Base-by-base conservation (phyloP, 2,888 invertebrate genomes). In the Phasia obesa region DNA sequence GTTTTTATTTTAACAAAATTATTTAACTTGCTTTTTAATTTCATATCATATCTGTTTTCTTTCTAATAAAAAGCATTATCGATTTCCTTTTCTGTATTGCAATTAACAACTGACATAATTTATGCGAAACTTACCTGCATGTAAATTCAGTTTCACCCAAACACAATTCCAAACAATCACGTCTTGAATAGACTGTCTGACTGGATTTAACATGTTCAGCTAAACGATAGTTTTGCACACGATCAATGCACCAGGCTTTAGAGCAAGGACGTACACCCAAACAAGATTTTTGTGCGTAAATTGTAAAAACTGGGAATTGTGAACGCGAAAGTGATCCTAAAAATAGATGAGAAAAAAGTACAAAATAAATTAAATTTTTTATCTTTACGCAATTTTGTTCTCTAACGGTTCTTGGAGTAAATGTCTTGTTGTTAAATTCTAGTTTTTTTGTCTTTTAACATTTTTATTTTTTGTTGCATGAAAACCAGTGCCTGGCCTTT, bases 201-300 rank as follows among this genome's bases (percentile, higher is more conserved):
- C 95, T 95, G 92, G 95, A 94, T 92, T 94, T 94, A 90, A 95
- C 94, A 91, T 95, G 94, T 84, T 96, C 96, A 89, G 94, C 94
- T 86, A 98, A 94, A 89, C 95, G 94, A 92, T 96, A 96, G 88
- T 96, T 96, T 91, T 96, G 96, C 84, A 98, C 97, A 88, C 97
- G 94, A 93, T 98, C 98, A 92, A 97, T 97, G 92, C 97, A 97
- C 98, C 98, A 98, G 82, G 97, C 97, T 87, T 97, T 93, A 90
- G 97, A 96, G 93, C 97, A 97, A 85, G 97, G 97, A 90, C 96
- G 95, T 88, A 97, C 96, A 81, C 96, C 96, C 89, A 98, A 93
- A 91, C 98, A 98, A 88, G 96, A 96, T 93, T 98, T 98, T 93
- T 98, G 97, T 86, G 97, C 97, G 94, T 98, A 98, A 92, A 98